These are phyloP conservation scores for Bombus pyrosoma DNA, from an alignment of 1,140 invertebrate species.

Conservation along the genomic window DNA sequence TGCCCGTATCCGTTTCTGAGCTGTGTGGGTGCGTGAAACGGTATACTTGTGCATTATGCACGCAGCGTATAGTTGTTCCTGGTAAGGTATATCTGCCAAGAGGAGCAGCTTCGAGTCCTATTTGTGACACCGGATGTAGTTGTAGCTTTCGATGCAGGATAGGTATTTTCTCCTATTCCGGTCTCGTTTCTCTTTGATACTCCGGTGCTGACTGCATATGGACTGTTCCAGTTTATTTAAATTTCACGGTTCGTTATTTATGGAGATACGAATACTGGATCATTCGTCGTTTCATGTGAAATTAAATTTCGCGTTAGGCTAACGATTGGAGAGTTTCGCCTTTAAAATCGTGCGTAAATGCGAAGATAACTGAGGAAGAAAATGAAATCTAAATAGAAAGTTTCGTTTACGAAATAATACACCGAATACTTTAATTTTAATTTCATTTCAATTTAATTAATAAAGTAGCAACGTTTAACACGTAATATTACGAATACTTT, in stretches of 20 bases:
- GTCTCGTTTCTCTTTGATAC: neutral
- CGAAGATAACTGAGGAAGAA: neutral
- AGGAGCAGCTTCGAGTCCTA: constrained; percentile 1
- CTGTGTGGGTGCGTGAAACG: constrained; percentile 14
- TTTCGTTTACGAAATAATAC: neutral
- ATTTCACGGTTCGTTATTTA: neutral
- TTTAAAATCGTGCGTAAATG: neutral
- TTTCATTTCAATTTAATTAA: too few species aligned
- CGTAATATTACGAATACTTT: too few species aligned
- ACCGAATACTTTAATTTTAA: neutral
- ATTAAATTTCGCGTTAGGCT: neutral
- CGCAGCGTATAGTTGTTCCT: constrained; percentile 23
- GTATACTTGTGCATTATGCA: constrained; percentile 38
- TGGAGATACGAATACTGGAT: too few species aligned
- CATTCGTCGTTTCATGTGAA: neutral
- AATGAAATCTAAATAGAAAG: neutral
- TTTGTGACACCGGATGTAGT: constrained; percentile 11
- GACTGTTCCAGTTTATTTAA: neutral
- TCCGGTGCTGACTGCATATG: neutral
- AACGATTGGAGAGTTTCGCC: neutral
- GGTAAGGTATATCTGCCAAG: constrained; percentile 24
- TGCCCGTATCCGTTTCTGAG: neutral
- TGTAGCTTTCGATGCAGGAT: neutral
- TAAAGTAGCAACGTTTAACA: too few species aligned
- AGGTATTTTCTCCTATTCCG: neutral